Base-by-base conservation (phyloP, 2,888 invertebrate genomes). In the Acleris laterana region DNA sequence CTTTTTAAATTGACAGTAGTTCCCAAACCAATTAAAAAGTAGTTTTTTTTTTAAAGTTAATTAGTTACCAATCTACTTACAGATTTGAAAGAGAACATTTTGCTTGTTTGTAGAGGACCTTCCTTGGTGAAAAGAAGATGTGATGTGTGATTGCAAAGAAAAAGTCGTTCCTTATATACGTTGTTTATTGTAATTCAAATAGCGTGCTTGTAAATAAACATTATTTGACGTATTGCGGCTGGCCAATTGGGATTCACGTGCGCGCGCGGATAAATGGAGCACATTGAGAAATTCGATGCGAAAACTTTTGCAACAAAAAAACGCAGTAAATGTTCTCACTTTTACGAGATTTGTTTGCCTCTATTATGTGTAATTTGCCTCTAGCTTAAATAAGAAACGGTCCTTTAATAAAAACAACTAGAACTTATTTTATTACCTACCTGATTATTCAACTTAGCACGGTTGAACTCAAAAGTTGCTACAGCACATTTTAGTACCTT, bases 51-150 rank as follows among this genome's bases (percentile, higher is more conserved):
- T 32, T 7, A 28, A 32, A 32, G 2, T 32, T 32, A 32, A 13
- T 13, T 1, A 38, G 13, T 38, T 38, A 38, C 13, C 38, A 58
- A 59, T 16, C 55, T 69, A 74, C 92, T 89, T 81, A 93, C 93
- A 91, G 89, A 89, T 91, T 91, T 90, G 70, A 90, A 85, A 82
- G 90, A 87, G 81, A 88, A 88, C 93, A 93, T 93, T 78, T 89
- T 91, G 89, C 85, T 83, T 89, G 61, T 81, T 81, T 82, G 77
- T 68, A 78, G 77, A 76, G 74, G 84, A 90, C 91, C 92, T 93
- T 92, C 90, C 90, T 88, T 81, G 76, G 74, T 75, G 83, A 84
- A 85, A 85, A 88, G 85, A 88, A 83, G 84, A 89, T 85, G 83
- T 83, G 78, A 75, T 83, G 84, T 93, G 92, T 90, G 85, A 71